Percentiles rank a stretch among this genome's conserved stretches.
Evolutionary conservation across 2,113 vertebrate species (phyloP).

Genomic region (Cavia porcellus): DNA sequence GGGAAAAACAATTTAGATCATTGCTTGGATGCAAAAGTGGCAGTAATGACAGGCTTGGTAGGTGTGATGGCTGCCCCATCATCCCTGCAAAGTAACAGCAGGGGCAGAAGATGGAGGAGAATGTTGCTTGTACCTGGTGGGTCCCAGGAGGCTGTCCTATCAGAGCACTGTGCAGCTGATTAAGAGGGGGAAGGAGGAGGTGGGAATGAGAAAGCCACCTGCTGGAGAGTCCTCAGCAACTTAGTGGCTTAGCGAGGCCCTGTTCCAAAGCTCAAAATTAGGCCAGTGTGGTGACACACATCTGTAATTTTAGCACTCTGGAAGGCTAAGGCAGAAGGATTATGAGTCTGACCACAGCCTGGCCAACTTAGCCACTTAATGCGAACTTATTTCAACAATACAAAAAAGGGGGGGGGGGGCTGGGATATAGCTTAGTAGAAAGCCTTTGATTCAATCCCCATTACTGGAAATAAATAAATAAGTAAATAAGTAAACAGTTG

Average conservation of each 20-base stretch:
- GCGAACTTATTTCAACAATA: neutral
- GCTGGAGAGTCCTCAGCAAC: neutral
- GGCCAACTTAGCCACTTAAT: neutral
- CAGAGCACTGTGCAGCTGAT: neutral
- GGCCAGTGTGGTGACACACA: neutral
- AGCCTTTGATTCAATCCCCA: neutral
- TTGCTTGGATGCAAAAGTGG: neutral
- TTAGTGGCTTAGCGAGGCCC: neutral
- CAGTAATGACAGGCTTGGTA: neutral
- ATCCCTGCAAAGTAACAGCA: neutral
- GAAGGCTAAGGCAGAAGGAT: neutral
- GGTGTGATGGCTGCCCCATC: neutral
- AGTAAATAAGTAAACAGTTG: neutral
- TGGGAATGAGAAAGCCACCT: neutral
- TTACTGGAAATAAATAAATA: neutral
- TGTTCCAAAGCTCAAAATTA: neutral
- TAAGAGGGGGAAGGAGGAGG: neutral
- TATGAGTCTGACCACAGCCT: neutral
- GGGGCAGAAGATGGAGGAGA: neutral
- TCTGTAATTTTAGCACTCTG: neutral
- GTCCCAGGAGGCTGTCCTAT: too few relatives aligned
- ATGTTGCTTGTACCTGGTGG: neutral
- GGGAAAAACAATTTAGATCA: constrained; percentile 7
- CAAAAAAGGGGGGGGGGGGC: neutral
- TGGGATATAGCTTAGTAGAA: neutral